Base-by-base conservation (phyloP, 2,113 vertebrate species). In the Thamnaconus septentrionalis region DNA sequence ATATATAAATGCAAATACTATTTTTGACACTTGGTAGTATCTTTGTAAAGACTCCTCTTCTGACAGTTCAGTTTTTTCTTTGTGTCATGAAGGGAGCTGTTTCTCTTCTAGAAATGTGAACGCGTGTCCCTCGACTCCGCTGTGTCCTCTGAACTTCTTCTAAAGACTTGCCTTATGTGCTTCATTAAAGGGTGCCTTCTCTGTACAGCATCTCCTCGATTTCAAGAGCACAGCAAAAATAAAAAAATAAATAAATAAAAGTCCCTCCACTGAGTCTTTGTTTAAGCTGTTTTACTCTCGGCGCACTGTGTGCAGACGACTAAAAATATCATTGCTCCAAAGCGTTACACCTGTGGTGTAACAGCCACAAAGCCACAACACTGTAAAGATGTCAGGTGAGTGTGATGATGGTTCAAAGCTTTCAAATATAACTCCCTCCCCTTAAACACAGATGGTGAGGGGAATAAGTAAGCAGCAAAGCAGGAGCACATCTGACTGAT, bases 11-110 rank as follows among this genome's bases (percentile, higher is more conserved):
- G 18, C 18, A 31, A 31, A 31, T 31, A 31, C 18, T 31, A 31
- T 31, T 51, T 51, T 51, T 51, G 11, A 51, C 10, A 49, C 4
- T 49, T 11, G 7, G 48, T 31, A 31, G 6, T 58, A 59, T 69
- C 63, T 67, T 46, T 71, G 53, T 68, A 65, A 76, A 75, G 67
- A 46, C 18, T 53, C 43, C 53, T 54, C 60, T 44, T 66, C 56
- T 54, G 46, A 64, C 52, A 79, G 9, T 46, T 73, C 67, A 68
- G 64, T 72, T 75, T 67, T 79, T 61, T 61, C 73, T 71, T 64
- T 62, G 64, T 64, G 56, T 70, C 52, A 73, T 64, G 70, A 76
- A 40, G 43, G 67, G 59, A 60, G 59, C 66, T 76, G 46, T 31
- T 41, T 55, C 47, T 46, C 44, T 74, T 69, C 44, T 66, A 72